A percentile compares a stretch with the other conserved stretches of the same genome.
Evolutionary conservation across 2,888 invertebrate species (phyloP).

Genomic region (Trimorus sp.): DNA sequence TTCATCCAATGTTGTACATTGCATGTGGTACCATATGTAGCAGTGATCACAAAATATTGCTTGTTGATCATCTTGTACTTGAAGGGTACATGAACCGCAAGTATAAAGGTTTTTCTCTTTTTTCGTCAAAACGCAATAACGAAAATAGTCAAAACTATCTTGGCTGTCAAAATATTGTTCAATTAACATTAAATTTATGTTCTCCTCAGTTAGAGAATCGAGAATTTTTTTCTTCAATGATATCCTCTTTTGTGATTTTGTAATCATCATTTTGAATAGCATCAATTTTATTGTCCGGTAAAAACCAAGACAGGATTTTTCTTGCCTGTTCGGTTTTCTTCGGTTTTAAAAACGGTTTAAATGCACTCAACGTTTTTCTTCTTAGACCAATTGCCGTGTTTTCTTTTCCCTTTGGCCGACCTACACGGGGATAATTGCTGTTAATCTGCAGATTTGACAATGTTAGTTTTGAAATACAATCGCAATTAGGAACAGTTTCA

Average conservation of each 20-base stretch:
- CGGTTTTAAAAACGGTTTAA: background rate
- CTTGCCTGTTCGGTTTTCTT: background rate
- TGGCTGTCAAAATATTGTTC: no score
- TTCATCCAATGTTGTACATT: no score
- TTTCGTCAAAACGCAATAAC: no score
- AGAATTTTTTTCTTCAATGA: no score
- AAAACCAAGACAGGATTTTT: background rate
- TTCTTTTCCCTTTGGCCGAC: background rate
- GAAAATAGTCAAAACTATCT: no score
- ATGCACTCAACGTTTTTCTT: background rate
- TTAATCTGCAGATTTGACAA: background rate
- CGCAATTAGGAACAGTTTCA: background rate
- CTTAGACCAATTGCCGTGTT: background rate
- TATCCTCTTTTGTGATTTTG: background rate
- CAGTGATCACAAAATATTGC: no score
- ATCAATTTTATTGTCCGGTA: background rate
- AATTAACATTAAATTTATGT: no score
- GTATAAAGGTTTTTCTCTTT: no score
- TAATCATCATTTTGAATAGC: background rate
- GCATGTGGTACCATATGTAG: no score
- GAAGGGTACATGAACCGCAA: no score
- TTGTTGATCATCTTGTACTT: no score
- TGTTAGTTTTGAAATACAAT: background rate
- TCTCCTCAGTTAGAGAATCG: no score
- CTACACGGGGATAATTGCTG: background rate